Evolutionary conservation across 2,888 invertebrate species (phyloP), one percentile per base, ranked within the genome.

Genomic region (Drosophila tripunctata): DNA sequence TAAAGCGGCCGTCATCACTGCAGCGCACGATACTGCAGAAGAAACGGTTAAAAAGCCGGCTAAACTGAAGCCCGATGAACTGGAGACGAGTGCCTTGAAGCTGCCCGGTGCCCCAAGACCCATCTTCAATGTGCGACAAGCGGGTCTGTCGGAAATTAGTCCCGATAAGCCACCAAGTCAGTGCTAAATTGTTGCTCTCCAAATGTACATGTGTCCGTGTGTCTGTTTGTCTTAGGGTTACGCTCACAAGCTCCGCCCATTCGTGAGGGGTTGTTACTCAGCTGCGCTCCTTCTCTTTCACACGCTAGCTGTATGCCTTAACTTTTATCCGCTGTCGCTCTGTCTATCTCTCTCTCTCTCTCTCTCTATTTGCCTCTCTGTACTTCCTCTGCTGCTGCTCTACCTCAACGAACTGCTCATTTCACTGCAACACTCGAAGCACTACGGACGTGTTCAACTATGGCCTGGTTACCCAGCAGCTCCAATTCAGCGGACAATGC

Each of bases 391-490:
- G 36, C 10, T 17, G 21, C 45, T 2, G 22, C 31, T 36, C 44
- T 36, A 19, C 27, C 4, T 7, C 12, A 3, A 3, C 3, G 7
- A 0, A 24, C 44, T 33, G 40, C 15, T 72, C 69, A 75, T 66
- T 72, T 55, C 8, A 8, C 6, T 24, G 56, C 33, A 10, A 10
- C 36, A 65, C 10, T 24, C 48, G 38, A 24, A 12, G 24, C 8
- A 21, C 14, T 19, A 27, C 52, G 6, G 74, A 67, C 67, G 57
- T 64, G 35, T 12, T 7, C 24, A 15, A 10, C 1, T 45, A 84
- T 84, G 84, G 79, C 85, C 45, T 84, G 84, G 84, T 45, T 87
- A 45, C 82, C 82, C 1, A 82, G 76, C 66, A 80, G 75, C 58
- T 71, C 68, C 10, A 83, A 78, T 4, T 61, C 55, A 17, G 68